Base-by-base conservation (phyloP, 2,888 invertebrate genomes). In the Apotomis capreana region DNA sequence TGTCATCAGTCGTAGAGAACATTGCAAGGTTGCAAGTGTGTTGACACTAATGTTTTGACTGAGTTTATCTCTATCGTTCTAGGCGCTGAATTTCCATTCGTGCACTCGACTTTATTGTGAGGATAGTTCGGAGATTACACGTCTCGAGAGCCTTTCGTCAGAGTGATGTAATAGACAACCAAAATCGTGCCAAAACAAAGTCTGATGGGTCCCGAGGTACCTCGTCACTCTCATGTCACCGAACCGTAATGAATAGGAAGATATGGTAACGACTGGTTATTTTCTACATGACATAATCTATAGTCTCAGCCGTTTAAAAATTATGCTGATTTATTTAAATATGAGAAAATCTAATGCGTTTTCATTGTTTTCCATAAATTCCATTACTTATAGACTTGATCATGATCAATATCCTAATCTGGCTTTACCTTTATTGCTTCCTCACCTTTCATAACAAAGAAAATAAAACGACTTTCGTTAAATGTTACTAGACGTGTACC, bases 21-120 rank as follows among this genome's bases (percentile, higher is more conserved):
- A 84, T 85, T 86, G 92, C 90, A 92, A 92, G 92, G 92, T 92
- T 92, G 92, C 85, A 87, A 89, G 92, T 90, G 89, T 92, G 90
- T 92, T 92, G 92, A 92, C 92, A 89, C 86, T 88, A 84, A 83
- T 89, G 87, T 89, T 87, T 88, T 89, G 87, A 89, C 90, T 90
- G 89, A 83, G 82, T 88, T 89, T 91, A 91, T 90, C 89, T 87
- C 88, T 89, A 89, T 88, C 87, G 81, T 78, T 85, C 88, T 89
- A 88, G 88, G 82, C 75, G 80, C 74, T 86, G 87, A 84, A 87
- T 86, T 85, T 83, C 79, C 80, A 83, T 84, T 83, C 77, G 79
- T 77, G 76, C 83, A 77, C 78, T 76, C 78, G 64, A 65, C 46
- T 55, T 84, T 78, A 80, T 78, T 76, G 73, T 52, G 74, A 80